These are phyloP conservation scores for Hippocampus abdominalis DNA, from an alignment of 2,113 vertebrate genomes.

Conservation along the genomic window DNA sequence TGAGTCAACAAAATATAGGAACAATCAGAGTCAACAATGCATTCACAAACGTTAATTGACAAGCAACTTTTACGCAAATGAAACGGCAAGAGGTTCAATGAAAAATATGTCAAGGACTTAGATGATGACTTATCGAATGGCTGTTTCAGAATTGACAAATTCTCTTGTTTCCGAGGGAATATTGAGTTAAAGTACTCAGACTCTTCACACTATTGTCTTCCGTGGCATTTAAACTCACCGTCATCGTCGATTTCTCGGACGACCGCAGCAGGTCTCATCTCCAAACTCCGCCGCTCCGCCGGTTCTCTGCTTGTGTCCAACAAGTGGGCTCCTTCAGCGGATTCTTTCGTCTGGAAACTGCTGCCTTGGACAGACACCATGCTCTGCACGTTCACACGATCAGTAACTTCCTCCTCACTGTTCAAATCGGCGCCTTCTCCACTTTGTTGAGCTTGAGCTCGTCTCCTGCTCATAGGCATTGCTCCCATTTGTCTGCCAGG, in stretches of 20 bases:
- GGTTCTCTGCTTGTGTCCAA: constrained; percentile 18
- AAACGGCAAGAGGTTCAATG: not conserved
- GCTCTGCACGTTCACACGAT: not conserved
- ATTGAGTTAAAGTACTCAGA: not conserved
- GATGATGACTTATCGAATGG: constrained; percentile 26
- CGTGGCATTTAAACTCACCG: constrained; percentile 21
- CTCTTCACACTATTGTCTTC: not conserved
- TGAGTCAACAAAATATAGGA: constrained; percentile 45
- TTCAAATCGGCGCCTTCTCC: constrained; percentile 6
- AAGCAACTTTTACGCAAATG: not conserved
- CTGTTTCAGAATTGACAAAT: constrained; percentile 32
- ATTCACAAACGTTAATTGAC: not conserved
- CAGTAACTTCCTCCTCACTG: constrained; percentile 17
- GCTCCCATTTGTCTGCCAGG: not conserved
- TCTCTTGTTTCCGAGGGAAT: constrained; percentile 49
- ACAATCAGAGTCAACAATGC: constrained; percentile 5
- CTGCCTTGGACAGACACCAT: not conserved
- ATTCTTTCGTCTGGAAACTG: constrained; percentile 5
- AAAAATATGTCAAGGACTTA: not conserved
- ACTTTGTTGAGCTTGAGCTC: constrained; percentile 10
- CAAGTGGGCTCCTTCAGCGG: not conserved
- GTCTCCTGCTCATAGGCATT: constrained; percentile 8
- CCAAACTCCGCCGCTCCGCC: constrained; percentile 43
- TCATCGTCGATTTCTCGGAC: constrained; percentile 27
- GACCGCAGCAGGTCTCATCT: constrained; percentile 29